Conservation (phyloP, 2,113 vertebrate species). For the Larimichthys polyactis region DNA sequence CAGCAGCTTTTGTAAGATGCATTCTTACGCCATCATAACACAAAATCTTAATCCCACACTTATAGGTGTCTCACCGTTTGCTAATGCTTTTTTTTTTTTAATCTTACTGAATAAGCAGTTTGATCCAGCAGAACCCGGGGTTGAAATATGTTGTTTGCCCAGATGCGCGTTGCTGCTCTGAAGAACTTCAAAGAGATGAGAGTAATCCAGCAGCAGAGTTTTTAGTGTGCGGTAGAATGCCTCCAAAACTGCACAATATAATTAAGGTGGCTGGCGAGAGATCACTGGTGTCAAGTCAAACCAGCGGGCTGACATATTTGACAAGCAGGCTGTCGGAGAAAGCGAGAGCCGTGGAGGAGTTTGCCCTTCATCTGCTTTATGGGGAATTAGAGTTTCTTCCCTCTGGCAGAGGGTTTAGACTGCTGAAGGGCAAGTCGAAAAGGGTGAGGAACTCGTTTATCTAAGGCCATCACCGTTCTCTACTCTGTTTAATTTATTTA, state of each 20-base stretch:
- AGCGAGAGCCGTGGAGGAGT: conserved; percentile 33
- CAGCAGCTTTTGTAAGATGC: background rate
- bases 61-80: conserved; percentile 39
- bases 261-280: conserved; percentile 58
- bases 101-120: conserved; percentile 45
- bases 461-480: conserved; percentile 25
- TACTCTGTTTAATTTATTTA: conserved; percentile 32
- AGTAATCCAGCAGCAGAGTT: conserved; percentile 55
- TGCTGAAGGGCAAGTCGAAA: conserved; percentile 49
- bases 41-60: conserved; percentile 22
- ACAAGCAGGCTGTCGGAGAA: conserved; percentile 56
- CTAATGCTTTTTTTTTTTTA: conserved; percentile 32
- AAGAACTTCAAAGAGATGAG: conserved; percentile 51
- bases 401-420: conserved; percentile 50
- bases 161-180: conserved; percentile 28
- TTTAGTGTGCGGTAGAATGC: conserved; percentile 36
- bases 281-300: conserved; percentile 56
- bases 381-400: conserved; percentile 52
- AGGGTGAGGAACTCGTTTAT: conserved; percentile 44
- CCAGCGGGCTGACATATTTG: conserved; percentile 59
- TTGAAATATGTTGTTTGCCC: conserved; percentile 55
- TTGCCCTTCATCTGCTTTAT: conserved; percentile 60
- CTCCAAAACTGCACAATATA: conserved; percentile 60
- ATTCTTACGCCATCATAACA: conserved; percentile 12
- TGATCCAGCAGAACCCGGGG: conserved; percentile 36